Conservation (phyloP, 2,113 vertebrate species). For the Protobothrops mucrosquamatus region DNA sequence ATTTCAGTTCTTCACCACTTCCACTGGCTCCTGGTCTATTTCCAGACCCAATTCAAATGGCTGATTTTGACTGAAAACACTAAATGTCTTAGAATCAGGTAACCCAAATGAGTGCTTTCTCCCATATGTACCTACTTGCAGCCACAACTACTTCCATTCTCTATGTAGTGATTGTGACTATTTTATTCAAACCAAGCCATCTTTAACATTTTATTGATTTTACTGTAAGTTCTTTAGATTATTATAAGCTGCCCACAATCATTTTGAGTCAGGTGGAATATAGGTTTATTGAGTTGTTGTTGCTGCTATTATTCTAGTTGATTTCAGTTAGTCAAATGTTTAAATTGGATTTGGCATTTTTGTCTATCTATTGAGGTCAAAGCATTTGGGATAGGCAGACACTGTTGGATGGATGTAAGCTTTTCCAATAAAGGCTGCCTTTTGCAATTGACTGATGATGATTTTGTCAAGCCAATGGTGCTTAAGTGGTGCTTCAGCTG, state of each 20-base stretch:
- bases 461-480: not conserved
- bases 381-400: not conserved
- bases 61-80: not conserved
- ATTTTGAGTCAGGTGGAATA: not conserved
- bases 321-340: too few species aligned
- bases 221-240: not conserved
- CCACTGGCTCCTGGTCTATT: too few species aligned
- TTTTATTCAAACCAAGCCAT: not conserved
- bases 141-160: not conserved
- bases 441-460: not conserved
- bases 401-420: not conserved
- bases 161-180: too few species aligned
- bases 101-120: not conserved
- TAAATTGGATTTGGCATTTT: too few species aligned
- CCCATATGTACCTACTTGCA: not conserved
- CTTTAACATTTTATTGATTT: not conserved
- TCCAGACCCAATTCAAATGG: not conserved
- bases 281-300: not conserved
- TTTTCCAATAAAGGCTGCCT: not conserved
- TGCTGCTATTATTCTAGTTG: not conserved
- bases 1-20: not conserved
- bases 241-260: not conserved
- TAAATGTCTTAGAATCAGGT: not conserved
- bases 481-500: not conserved
- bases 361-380: not conserved